Evolutionary conservation across 2,113 vertebrate species (phyloP), one percentile per base, ranked within the genome.

Genomic region (Cettia cetti): DNA sequence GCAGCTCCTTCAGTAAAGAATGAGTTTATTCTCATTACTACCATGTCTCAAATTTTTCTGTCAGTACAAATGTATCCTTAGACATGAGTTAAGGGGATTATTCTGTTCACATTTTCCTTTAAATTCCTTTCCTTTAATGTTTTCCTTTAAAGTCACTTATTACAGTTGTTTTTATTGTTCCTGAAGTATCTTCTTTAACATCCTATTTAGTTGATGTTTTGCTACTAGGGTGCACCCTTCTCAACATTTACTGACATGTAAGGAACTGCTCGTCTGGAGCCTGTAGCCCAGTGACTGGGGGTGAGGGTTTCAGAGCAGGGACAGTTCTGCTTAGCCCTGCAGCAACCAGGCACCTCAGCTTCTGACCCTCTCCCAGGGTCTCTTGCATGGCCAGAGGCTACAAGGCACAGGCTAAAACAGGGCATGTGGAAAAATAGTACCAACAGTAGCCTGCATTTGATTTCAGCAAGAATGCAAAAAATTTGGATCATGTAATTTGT

Each of bases 211-310:
- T 0, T 10, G 13, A 24, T 18, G 5, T 59, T 84, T 70, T 81
- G 28, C 42, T 72, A 2, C 35, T 9, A 10, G 49, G 35, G 4
- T 12, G 27, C 7, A 23, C 5, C 9, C 2, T n/a, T 37, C 44
- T 33, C 79, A n/a, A 1, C 27, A 15, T 10, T 27, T 60, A 9
- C 45, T 23, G 33, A 24, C 8, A 2, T 0, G 0, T 15, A 9
- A 27, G 33, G 33, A 18, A 15, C n/a, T 20, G n/a, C 27, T 37
- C 24, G 4, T 17, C 3, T 23, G 22, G 30, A 74, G 68, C 33
- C 52, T 16, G 60, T 64, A 31, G 63, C 2, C 2, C 10, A 10
- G 57, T 53, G 10, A 2, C 0, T 26, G 33, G 6, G 6, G 24
- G 4, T 31, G 20, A 8, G 9, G 30, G 15, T n/a, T 7, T 33